phyloP scores from a whole-genome alignment of 2,888 invertebrate species.

The Pristionchus fissidentatus region DNA sequence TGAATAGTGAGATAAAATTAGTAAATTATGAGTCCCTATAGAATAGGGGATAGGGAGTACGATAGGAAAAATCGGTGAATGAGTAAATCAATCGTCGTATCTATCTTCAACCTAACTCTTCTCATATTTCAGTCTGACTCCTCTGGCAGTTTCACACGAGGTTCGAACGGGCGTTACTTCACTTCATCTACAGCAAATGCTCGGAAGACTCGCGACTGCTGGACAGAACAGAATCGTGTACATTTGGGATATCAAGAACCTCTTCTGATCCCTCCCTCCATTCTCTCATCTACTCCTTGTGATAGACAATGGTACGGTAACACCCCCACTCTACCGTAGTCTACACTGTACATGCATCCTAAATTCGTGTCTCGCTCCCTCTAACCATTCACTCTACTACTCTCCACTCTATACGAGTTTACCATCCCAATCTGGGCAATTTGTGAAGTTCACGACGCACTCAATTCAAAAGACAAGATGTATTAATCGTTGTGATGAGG shows the following conservation, averaged over 20 bases:
- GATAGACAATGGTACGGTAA: conserved; percentile 7
- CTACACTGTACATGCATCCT: conserved; percentile 25
- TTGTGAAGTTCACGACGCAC: conserved; percentile 27
- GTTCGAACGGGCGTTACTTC: conserved; percentile 91
- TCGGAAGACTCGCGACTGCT: conserved; percentile 89
- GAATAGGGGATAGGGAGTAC: neutral
- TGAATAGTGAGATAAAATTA: neutral
- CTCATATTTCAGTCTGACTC: conserved; percentile 84
- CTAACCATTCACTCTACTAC: conserved; percentile 31
- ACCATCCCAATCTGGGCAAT: conserved; percentile 1
- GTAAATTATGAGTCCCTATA: neutral
- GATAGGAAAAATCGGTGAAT: no score
- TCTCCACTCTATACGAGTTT: conserved; percentile 36
- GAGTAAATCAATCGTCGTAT: no score
- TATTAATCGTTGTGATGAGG: conserved; percentile 1
- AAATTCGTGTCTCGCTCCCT: conserved; percentile 21
- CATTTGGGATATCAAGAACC: conserved; percentile 75
- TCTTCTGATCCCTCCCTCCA: conserved; percentile 54
- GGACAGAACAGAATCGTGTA: conserved; percentile 96
- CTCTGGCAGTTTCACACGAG: conserved; percentile 94
- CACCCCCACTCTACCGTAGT: no score
- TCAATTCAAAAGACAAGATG: neutral
- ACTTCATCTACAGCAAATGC: conserved; percentile 88
- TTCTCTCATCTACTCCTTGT: neutral
- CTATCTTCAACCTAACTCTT: no score